Percentiles rank a stretch among this genome's conserved stretches.
These are phyloP conservation scores for Buphagus erythrorhynchus DNA, from an alignment of 2,797 vertebrate species.

Conservation along the genomic window DNA sequence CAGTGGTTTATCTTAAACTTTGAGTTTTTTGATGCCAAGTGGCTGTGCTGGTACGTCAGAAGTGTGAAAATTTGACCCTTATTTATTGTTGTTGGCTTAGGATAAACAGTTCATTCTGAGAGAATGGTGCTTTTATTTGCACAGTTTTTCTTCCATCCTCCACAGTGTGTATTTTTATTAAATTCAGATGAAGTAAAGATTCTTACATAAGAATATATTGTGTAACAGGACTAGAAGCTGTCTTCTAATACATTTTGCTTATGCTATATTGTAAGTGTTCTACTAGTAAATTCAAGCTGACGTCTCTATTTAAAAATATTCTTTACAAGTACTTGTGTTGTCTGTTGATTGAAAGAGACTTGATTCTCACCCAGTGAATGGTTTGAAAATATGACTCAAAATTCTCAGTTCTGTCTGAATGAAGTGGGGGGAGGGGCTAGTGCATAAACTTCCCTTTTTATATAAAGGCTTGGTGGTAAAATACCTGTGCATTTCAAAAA, in stretches of 20 bases:
- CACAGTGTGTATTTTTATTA: slow-evolving; percentile 34
- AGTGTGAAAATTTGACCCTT: background rate
- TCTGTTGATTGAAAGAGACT: background rate
- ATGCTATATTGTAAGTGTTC: background rate
- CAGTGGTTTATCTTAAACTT: background rate
- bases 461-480: background rate
- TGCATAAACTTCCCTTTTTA: background rate
- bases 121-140: background rate
- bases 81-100: background rate
- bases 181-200: slow-evolving; percentile 1
- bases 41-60: background rate
- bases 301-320: background rate
- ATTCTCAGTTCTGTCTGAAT: background rate
- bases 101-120: background rate
- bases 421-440: background rate
- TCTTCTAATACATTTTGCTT: background rate
- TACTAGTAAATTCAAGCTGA: background rate
- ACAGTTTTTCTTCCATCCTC: background rate
- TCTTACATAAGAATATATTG: slow-evolving; percentile 60
- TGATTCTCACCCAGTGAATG: background rate
- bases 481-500: background rate
- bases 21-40: background rate
- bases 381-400: background rate
- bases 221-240: slow-evolving; percentile 43
- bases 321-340: background rate